Base-by-base conservation (phyloP, 2,797 vertebrate species). In the Hozukius guyotensis region DNA sequence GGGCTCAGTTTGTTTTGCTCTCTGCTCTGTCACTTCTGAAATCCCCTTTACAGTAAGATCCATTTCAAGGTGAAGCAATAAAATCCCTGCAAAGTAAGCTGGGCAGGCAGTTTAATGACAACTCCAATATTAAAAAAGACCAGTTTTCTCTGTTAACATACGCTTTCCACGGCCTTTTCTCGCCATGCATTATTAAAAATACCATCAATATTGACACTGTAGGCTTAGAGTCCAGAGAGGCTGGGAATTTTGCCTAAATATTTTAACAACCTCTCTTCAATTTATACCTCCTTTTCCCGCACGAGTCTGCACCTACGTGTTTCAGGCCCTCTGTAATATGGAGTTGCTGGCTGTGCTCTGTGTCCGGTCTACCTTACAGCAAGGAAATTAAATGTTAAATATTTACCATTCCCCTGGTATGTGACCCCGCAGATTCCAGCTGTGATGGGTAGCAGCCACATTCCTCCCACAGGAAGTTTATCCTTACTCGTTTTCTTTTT, bases 311-410 rank as follows among this genome's bases (percentile, higher is more conserved):
- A 76, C 87, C 87, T 83, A 71, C 25, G 25, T 82, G 72, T 78
- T 83, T 78, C 86, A 77, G 81, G 56, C 67, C 18, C 53, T 85
- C 72, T 87, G 46, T 84, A 82, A 88, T 80, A 85, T 71, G 82
- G 69, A 76, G 84, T 77, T 57, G 36, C 83, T 88, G 87, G 75
- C 84, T 82, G 86, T 13, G 59, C 83, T 87, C 88, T 74, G 87
- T 82, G 89, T 94, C 89, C 87, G 77, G 88, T 93, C 91, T 92
- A 91, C 90, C 91, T 95, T 92, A 93, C 92, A 92, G 91, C 88
- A 83, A 94, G 94, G 94, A 95, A 95, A 95, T 95, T 82, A 93
- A 95, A 94, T 91, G 93, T 94, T 94, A 94, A 95, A 95, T 95
- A 95, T 95, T 95, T 95, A 95, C 94, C 91, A 86, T 94, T 92